A percentile compares a stretch with the other conserved stretches of the same genome.
Evolutionary conservation across 2,888 invertebrate species (phyloP).

Genomic region (Fragum fragum): DNA sequence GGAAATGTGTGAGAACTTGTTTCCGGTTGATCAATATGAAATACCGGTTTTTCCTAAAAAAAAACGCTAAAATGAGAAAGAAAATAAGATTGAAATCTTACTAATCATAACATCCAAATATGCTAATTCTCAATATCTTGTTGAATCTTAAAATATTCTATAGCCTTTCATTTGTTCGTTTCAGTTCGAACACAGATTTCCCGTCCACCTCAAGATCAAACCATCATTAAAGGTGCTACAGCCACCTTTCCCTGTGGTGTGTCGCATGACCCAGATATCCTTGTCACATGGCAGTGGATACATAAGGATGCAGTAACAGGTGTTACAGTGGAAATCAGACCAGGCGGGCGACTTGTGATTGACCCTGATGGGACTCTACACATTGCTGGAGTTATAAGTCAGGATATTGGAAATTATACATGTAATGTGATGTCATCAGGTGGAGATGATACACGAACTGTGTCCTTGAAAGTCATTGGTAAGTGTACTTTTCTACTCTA

Average conservation of each 20-base stretch:
- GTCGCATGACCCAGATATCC: slow-evolving; percentile 91
- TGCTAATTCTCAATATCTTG: too few species aligned
- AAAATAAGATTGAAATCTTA: too few species aligned
- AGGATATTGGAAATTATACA: slow-evolving; percentile 97
- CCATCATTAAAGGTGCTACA: slow-evolving; percentile 96
- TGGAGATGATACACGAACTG: slow-evolving; percentile 96
- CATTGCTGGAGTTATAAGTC: slow-evolving; percentile 89
- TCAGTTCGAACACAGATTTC: slow-evolving; percentile 97
- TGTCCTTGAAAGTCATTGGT: slow-evolving; percentile 93
- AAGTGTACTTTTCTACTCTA: slow-evolving; percentile 58
- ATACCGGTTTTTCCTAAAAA: too few species aligned
- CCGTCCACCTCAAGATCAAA: slow-evolving; percentile 96
- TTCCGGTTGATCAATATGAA: too few species aligned
- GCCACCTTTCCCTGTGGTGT: slow-evolving; percentile 98
- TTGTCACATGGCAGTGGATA: slow-evolving; percentile 81
- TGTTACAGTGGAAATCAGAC: slow-evolving; percentile 47
- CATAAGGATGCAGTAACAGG: slow-evolving; percentile 60
- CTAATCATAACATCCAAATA: too few species aligned
- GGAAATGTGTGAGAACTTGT: too few species aligned
- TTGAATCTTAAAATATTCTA: too few species aligned
- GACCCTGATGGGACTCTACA: slow-evolving; percentile 93
- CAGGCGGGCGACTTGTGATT: slow-evolving; percentile 65
- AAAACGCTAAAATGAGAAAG: too few species aligned
- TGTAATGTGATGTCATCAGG: slow-evolving; percentile 95
- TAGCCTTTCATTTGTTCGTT: slow-evolving; percentile 35